phyloP scores from a whole-genome alignment of 2,888 invertebrate genomes.

The Tetragonula carbonaria region DNA sequence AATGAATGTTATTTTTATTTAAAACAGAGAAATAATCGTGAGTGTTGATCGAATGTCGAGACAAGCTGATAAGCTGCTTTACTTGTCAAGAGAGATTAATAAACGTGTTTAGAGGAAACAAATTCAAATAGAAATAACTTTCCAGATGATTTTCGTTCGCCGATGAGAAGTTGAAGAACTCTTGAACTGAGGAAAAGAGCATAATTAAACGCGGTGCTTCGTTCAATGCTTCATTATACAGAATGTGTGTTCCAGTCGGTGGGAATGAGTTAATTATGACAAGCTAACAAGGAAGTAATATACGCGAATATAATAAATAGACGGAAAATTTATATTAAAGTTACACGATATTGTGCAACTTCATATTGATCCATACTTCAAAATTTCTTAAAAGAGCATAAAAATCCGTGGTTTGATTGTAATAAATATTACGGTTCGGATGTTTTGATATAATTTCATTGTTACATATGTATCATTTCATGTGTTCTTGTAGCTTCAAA shows the following conservation, averaged over 20 bases:
- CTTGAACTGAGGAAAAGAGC: not conserved
- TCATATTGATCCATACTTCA: no score
- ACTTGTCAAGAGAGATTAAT: not conserved
- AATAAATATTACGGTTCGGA: no score
- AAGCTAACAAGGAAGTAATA: not conserved
- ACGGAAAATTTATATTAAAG: conserved; percentile 8
- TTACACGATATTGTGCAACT: not conserved
- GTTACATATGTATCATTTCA: no score
- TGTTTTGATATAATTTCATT: no score
- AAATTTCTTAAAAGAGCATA: no score
- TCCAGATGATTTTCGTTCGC: not conserved
- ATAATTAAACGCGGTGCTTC: not conserved
- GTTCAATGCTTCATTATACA: conserved; percentile 4
- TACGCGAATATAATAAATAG: not conserved
- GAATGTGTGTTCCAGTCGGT: not conserved
- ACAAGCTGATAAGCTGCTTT: not conserved
- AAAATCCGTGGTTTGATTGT: no score
- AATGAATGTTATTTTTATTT: not conserved
- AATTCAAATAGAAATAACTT: not conserved
- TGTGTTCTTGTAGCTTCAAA: no score
- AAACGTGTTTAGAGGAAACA: not conserved
- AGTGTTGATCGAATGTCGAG: not conserved
- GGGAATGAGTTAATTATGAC: not conserved
- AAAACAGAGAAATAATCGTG: not conserved
- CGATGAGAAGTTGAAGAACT: not conserved